Conservation (phyloP, 2,888 invertebrate genomes). For the Rhabditophanes sp. region DNA sequence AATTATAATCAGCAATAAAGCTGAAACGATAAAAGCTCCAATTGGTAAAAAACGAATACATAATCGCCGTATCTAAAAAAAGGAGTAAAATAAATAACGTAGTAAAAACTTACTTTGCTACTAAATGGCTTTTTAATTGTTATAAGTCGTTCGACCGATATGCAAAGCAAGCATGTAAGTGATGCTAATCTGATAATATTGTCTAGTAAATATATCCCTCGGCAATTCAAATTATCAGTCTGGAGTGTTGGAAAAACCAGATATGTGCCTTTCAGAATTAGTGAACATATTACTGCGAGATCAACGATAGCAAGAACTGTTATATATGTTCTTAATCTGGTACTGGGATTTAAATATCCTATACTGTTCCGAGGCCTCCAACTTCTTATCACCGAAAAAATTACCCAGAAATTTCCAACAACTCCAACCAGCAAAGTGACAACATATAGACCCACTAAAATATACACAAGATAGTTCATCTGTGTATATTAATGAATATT, state of each 20-base stretch:
- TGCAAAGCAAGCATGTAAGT: conserved; percentile 35
- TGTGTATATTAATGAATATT: too few relatives aligned
- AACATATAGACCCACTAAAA: too few relatives aligned
- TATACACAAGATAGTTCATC: too few relatives aligned
- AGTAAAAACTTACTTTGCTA: conserved; percentile 17
- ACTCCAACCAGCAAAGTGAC: too few relatives aligned
- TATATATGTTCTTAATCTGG: conserved; percentile 30
- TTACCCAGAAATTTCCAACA: conserved; percentile 38
- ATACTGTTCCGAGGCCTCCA: conserved; percentile 17
- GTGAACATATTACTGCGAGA: conserved; percentile 29
- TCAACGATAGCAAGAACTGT: conserved; percentile 35
- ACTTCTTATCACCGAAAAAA: conserved; percentile 34
- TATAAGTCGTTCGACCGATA: conserved; percentile 35
- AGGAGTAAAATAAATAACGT: neutral
- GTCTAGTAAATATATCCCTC: conserved; percentile 30
- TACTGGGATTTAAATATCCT: conserved; percentile 10
- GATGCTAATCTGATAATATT: conserved; percentile 33
- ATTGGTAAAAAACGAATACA: conserved; percentile 34
- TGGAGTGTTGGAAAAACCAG: conserved; percentile 29
- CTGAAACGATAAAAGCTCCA: conserved; percentile 22
- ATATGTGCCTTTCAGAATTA: conserved; percentile 26
- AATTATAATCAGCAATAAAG: conserved; percentile 22
- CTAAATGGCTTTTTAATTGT: conserved; percentile 41
- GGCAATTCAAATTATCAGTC: conserved; percentile 24
- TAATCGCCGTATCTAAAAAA: conserved; percentile 29